phyloP scores from a whole-genome alignment of 1,140 invertebrate species.

The Nephotettix cincticeps region DNA sequence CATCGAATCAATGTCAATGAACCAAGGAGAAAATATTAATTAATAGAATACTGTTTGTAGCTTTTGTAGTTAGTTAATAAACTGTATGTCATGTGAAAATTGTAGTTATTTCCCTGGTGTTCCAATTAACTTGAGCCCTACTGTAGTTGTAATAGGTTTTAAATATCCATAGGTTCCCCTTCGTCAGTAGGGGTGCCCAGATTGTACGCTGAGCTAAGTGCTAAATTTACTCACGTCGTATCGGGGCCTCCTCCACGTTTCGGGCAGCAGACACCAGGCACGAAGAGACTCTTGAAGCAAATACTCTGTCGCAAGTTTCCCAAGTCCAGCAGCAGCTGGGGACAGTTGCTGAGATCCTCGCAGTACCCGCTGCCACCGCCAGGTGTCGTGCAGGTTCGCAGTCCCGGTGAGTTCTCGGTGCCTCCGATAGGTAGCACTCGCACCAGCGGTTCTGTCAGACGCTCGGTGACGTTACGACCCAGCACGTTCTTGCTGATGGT shows the following conservation, averaged over 20 bases:
- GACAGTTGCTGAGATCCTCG: conserved; percentile 85
- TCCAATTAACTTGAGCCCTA: too few relatives aligned
- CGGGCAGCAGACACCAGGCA: conserved; percentile 90
- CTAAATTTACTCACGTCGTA: too few relatives aligned
- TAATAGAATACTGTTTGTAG: too few relatives aligned
- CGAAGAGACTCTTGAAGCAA: conserved; percentile 89
- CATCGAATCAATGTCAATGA: too few relatives aligned
- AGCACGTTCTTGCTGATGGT: conserved; percentile 79
- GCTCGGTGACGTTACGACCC: conserved; percentile 76
- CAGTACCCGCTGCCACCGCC: conserved; percentile 76
- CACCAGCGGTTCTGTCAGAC: conserved; percentile 66
- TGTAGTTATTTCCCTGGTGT: too few relatives aligned
- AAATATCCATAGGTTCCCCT: too few relatives aligned
- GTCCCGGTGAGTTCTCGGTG: conserved; percentile 26
- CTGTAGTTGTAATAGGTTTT: too few relatives aligned
- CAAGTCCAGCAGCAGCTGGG: conserved; percentile 80
- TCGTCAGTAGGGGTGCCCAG: too few relatives aligned
- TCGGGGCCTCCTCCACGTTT: not conserved
- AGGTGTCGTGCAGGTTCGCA: conserved; percentile 71
- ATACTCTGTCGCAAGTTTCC: conserved; percentile 79
- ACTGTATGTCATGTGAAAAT: too few relatives aligned
- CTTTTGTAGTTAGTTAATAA: too few relatives aligned
- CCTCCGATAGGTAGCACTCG: conserved; percentile 55
- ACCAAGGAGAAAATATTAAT: too few relatives aligned
- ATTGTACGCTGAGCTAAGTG: too few relatives aligned